Evolutionary conservation across 2,797 vertebrate species (phyloP), one percentile per base, ranked within the genome.

Genomic region (Vultur gryphus): DNA sequence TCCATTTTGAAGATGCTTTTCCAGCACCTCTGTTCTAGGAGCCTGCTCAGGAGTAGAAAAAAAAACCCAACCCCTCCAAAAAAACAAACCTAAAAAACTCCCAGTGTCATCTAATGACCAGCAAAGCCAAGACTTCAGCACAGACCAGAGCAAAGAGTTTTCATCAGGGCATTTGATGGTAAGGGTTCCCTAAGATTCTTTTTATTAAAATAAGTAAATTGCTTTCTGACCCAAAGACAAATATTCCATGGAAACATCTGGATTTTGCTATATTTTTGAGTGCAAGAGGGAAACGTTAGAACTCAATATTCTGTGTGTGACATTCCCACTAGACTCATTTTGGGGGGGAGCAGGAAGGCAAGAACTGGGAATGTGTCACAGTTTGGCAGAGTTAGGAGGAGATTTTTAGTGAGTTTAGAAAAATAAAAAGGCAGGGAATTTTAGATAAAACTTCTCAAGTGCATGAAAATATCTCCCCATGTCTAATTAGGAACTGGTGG

Each of bases 51-150:
- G 7, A 84, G 5, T 8, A 70, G 21, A 54, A 77, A 25, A 65
- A 70, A 16, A 29, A 41, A 9, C 9, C 33, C 15, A 6, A 9
- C 25, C 18, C 23, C 46, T 25, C 4, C 13, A 20, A n/a, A 54
- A 29, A 16, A 15, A 6, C 5, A 24, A 10, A 12, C 1, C 29
- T 37, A n/a, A 43, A 1, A 1, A 2, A 7, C 2, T 13, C 21
- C 25, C 26, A 26, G 18, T n/a, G 18, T 3, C n/a, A 48, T 39
- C 19, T 41, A 55, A 49, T 20, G 37, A 67, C 3, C n/a, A 62
- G 9, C 16, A 72, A 26, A 90, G 19, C 21, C 13, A 67, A 75
- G 39, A 49, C 48, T 54, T 78, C 46, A 71, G 31, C 35, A 67
- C 17, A 59, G 46, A 71, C 6, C 8, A 24, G 39, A 78, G 16